phyloP scores from a whole-genome alignment of 2,113 vertebrate genomes.

The Myotis brandtii region DNA sequence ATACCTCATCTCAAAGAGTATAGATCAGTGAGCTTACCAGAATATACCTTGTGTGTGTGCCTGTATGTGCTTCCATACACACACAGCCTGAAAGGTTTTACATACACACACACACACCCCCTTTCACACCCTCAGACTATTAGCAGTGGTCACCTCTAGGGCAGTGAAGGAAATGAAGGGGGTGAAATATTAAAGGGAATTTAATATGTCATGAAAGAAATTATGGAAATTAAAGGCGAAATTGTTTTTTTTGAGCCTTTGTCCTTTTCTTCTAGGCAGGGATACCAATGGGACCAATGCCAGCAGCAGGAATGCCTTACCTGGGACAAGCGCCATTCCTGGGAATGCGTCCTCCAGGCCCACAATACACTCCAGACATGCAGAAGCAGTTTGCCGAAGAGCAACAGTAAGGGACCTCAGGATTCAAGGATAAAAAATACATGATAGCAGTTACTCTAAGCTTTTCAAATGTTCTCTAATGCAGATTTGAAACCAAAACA shows the following conservation, averaged over 20 bases:
- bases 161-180: neutral
- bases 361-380: constrained; percentile 94
- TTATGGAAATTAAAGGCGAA: constrained; percentile 10
- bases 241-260: constrained; percentile 35
- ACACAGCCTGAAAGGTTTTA: neutral
- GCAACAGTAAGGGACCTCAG: constrained; percentile 92
- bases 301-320: constrained; percentile 92
- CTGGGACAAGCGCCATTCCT: constrained; percentile 94
- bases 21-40: neutral
- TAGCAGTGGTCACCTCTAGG: neutral
- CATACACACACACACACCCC: neutral
- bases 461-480: neutral
- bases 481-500: neutral
- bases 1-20: neutral
- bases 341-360: constrained; percentile 92
- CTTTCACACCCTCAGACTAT: neutral
- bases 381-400: constrained; percentile 99
- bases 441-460: neutral
- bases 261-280: constrained; percentile 88
- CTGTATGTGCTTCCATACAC: neutral
- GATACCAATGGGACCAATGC: constrained; percentile 93
- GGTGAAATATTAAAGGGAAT: neutral
- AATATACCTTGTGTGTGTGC: neutral
- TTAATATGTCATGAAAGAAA: neutral
- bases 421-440: neutral